Evolutionary conservation across 1,140 invertebrate genomes (phyloP), one percentile per base, ranked within the genome.

Genomic region (Temnothorax curvispinosus): DNA sequence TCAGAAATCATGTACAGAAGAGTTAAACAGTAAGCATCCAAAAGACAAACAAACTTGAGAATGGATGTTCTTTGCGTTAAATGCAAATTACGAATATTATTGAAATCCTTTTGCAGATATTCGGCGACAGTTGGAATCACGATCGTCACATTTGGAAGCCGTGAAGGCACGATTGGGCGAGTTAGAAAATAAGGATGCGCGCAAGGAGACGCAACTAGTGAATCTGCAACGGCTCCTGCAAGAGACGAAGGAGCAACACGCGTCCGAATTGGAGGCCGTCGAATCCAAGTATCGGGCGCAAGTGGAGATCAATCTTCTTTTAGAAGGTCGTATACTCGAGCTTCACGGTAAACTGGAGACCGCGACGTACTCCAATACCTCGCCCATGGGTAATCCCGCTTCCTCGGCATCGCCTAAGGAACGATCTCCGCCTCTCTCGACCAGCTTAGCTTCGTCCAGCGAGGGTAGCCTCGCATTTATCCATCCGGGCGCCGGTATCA

Each of bases 231-330:
- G 95, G 15, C 92, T 95, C n/a, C 86, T 96, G 38, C 94, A 95
- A 62, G 94, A 95, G 72, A 95, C 95, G 13, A 96, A 95, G 52
- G 96, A 96, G 80, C 95, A 96, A 85, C 94, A 96, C 88, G 96
- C 95, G 76, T 94, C 95, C 8, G 95, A 96, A 76, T 91, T 96
- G 52, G 93, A 96, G 93, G 96, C 97, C 3, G 95, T 97, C 2
- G 97, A 97, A 90, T 97, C 97, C 62, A 98, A 98, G 92, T 98
- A 98, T 92, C 95, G 96, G 72, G 96, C 96, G 7, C 96, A 97
- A 88, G 96, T 97, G 89, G 95, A 96, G 41, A 97, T 97, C 44
- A 97, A 97, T 93, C 95, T 97, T 81, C 95, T 96, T 54, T 94
- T 97, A 77, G 97, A 98, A 90, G 96, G 96, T 56, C 96, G 97